Evolutionary conservation across 2,888 invertebrate genomes (phyloP), one percentile per base, ranked within the genome.

Genomic region (Brachypterus glaber): DNA sequence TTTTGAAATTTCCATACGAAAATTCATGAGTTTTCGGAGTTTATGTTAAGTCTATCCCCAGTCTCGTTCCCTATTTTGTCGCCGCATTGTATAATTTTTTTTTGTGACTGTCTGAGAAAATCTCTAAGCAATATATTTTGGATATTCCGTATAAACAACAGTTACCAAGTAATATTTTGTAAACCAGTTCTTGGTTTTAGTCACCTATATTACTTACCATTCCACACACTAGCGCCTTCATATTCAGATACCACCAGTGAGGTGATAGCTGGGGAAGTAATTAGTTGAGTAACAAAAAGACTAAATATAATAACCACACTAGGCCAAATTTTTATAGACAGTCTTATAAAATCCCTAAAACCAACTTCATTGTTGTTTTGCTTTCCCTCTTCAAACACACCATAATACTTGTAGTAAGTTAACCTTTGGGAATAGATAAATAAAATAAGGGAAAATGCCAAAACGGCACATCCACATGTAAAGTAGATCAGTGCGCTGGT

Each of bases 271-370:
- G 35, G 35, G 8, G 11, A 13, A 3, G 35, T 35, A 11, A 8
- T 9, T n/a, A 26, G 15, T 8, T 25, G 26, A 2, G 35, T 16
- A 9, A 27, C 17, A 4, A 15, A 35, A 3, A 26, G 9, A 15
- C 27, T 29, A 3, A 29, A 8, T n/a, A 35, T 26, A 35, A 35
- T 25, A 3, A 29, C 17, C 3, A 35, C 25, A 29, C 35, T 35
- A 4, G 29, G 14, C 35, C 35, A 35, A 16, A 35, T 25, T 3
- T 29, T 2, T 17, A 29, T 35, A 12, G 17, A 14, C 2, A 8
- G 15, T 5, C 15, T 17, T 4, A n/a, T n/a, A 4, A 35, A n/a
- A 15, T 35, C 29, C n/a, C 4, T 17, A 9, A 35, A 30, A 17
- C 17, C 14, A 4, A 35, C 29, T 5, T 29, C n/a, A 13, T 35